Conservation (phyloP, 2,113 vertebrate genomes). For the Actenoides hombroni region DNA sequence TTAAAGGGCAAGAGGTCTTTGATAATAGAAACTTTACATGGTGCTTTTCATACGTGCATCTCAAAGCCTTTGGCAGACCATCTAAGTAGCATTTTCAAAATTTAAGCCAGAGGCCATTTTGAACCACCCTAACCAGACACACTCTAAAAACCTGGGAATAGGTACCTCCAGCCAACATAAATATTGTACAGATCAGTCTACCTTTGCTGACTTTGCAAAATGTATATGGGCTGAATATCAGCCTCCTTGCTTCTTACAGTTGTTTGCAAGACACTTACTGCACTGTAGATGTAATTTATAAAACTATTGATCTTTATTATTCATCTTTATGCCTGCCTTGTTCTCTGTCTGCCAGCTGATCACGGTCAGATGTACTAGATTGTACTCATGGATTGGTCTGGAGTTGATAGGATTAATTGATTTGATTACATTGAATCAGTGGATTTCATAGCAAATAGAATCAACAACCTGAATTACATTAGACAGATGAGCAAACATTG, state of each 20-base stretch:
- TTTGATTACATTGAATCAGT: constrained; percentile 51
- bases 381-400: neutral
- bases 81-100: neutral
- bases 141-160: neutral
- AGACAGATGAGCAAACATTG: constrained; percentile 37
- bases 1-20: neutral
- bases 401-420: constrained; percentile 50
- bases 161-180: neutral
- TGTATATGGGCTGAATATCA: neutral
- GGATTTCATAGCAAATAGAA: constrained; percentile 37
- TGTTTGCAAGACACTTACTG: neutral
- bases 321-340: neutral
- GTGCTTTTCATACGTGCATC: neutral
- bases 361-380: neutral
- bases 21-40: neutral
- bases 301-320: constrained; percentile 32
- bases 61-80: neutral
- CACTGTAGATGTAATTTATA: neutral
- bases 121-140: neutral
- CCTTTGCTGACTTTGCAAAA: neutral
- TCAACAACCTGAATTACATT: constrained; percentile 43
- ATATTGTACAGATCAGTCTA: neutral
- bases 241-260: neutral
- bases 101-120: neutral
- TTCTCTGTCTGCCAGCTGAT: neutral